Evolutionary conservation across 2,113 vertebrate genomes (phyloP), one percentile per base, ranked within the genome.

Genomic region (Misgurnus mizolepis): DNA sequence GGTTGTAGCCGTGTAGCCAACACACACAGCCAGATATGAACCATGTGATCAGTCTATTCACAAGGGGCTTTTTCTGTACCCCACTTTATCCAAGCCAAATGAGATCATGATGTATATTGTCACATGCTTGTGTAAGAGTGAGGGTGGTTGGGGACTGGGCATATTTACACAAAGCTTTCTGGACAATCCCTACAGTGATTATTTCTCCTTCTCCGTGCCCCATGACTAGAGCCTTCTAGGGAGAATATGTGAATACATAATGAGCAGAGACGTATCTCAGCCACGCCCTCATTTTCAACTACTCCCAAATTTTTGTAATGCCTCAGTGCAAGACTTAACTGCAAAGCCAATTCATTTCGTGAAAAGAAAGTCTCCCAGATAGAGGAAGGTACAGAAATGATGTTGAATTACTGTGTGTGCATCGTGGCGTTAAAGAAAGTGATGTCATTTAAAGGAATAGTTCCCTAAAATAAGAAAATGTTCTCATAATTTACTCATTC

Each of bases 341-440:
- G 80, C 80, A 81, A 79, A 87, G 80, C 83, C 87, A 86, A 86
- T 89, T 88, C 75, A 86, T 87, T 88, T 85, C 76, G 78, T 61
- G 61, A 6, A 45, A 22, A 41, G 79, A 85, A 82, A 80, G 84
- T 86, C 88, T 87, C 73, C 2, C 70, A n/a, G n/a, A 47, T 40
- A 9, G 15, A 53, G 39, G 53, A 39, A 84, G 62, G 17, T 76
- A 15, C 62, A 61, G 6, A 4, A 45, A 49, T 82, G 62, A 49
- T 66, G 41, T 15, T 7, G n/a, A 53, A 67, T 67, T 76, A 18
- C 45, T 65, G 22, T 5, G 1, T 17, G 34, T n/a, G 11, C 45
- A 41, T 79, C 56, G 61, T 14, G 27, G 22, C 27, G 53, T 40
- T 55, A 69, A 73, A 40, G 11, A 49, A 67, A 79, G 45, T 65